Base-by-base conservation (phyloP, 2,797 vertebrate genomes). In the Myotis daubentonii region DNA sequence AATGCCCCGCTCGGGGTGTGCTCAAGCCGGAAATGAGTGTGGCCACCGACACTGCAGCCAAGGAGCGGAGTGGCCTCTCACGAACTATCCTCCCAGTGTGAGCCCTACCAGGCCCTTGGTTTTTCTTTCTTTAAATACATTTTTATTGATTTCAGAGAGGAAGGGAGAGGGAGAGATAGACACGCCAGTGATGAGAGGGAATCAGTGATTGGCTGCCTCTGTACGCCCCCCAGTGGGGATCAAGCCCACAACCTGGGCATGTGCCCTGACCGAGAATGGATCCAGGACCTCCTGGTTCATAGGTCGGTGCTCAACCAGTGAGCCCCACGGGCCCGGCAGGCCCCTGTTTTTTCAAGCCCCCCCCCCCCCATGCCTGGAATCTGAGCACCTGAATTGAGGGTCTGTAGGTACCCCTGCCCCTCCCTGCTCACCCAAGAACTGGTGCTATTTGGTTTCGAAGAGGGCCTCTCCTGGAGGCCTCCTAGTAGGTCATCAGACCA, bases 401-500 rank as follows among this genome's bases (percentile, higher is more conserved):
- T 51, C 38, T 5, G 0, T 6, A 25, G 22, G 0, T 2, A 17
- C 28, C 3, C 6, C 10, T 9, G 4, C 7, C 22, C 53, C 15
- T 44, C 74, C n/a, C 55, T 66, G 49, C 15, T 66, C 22, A 36
- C 47, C 44, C 22, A 19, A 19, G 62, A 36, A 3, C 25, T 20
- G 4, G 0, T 16, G 2, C 76, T 25, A 0, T 38, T 95, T 90
- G 68, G 3, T 6, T 83, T 88, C 25, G 41, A 55, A 87, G 44
- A 55, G 51, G 4, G 4, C 4, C 11, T 1, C 66, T 13, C 83
- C 41, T 38, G 25, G 6, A 76, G 30, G 57, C 28, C 19, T 25
- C 16, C 5, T 60, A 16, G 65, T 91, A 68, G 89, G 44, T 57
- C 33, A 53, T 44, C 23, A 62, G 78, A 86, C 47, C 25, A 49